Evolutionary conservation across 2,797 vertebrate genomes (phyloP).

Genomic region (Crocodylus rhombifer): DNA sequence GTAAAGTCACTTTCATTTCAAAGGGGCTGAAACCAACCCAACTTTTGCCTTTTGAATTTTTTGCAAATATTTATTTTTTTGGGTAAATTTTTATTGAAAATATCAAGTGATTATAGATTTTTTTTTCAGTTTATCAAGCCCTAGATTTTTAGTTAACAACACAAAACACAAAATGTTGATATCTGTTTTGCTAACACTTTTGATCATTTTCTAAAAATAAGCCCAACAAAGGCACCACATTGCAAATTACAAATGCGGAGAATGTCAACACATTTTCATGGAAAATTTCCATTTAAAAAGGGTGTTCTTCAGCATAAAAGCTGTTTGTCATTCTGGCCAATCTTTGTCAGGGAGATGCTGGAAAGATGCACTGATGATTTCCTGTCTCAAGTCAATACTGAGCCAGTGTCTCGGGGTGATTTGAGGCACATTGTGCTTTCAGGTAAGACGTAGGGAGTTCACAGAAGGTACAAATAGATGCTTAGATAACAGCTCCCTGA

Average conservation of each 20-base stretch:
- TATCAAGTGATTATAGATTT: not conserved
- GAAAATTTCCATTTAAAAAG: not conserved
- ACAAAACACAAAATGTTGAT: not conserved
- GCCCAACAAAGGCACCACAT: constrained; percentile 33
- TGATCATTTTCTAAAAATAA: constrained; percentile 46
- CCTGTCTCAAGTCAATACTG: not conserved
- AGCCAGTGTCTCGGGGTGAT: not conserved
- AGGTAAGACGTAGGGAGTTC: not conserved
- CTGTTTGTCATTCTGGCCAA: not conserved
- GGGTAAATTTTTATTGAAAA: constrained; percentile 34
- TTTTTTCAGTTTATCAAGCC: not conserved
- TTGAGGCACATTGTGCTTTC: fast-evolving
- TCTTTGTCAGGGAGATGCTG: not conserved
- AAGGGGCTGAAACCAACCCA: constrained; percentile 58
- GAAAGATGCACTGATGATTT: too few species aligned
- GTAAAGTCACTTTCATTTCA: constrained; percentile 54
- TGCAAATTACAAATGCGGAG: constrained; percentile 54
- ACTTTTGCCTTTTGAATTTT: not conserved
- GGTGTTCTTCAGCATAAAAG: not conserved
- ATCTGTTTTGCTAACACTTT: not conserved
- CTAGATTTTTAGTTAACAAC: not conserved
- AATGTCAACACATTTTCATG: not conserved
- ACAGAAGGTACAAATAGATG: not conserved
- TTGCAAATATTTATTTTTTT: not conserved
- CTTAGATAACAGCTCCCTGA: too few species aligned